Evolutionary conservation across 1,140 invertebrate genomes (phyloP), one percentile per base, ranked within the genome.

Genomic region (Platyscapa corneri): DNA sequence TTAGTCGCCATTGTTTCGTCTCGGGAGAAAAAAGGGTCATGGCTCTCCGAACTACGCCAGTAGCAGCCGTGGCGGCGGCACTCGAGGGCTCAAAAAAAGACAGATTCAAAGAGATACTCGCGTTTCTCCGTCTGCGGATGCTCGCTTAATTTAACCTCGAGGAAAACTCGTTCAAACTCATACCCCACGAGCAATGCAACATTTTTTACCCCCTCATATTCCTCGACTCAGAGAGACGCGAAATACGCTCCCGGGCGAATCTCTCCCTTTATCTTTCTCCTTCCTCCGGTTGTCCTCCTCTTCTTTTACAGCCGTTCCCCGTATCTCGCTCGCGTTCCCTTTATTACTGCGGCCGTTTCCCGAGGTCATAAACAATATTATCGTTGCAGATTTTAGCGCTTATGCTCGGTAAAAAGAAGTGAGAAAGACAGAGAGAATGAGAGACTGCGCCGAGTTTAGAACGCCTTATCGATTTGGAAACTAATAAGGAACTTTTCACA

Each of bases 401-500:
- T 80, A 80, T 82, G 30, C n/a, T 6, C 18, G 46, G n/a, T 72
- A 72, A 23, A 70, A 82, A 70, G 42, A 34, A 72, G 39, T 12
- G 56, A 37, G 56, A 30, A 60, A 77, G 74, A 83, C 12, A 37
- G 49, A 60, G 32, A 64, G 34, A 64, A 39, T 0, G 53, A n/a
- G 30, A 60, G 53, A 64, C 20, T 18, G 27, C n/a, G 10, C 10
- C 37, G 27, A 23, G 20, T 1, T 10, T 14, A 14, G n/a, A 3
- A 74, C 30, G 42, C n/a, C 74, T 81, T 79, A 85, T 87, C 87
- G 84, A 88, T 88, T 84, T 87, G 27, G 65, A 87, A 87, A 88
- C 86, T 88, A 87, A 88, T 88, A 87, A 87, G 84, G 84, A 87
- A 87, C 84, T 87, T 87, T 84, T 75, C 78, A 42, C 86, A 80